Percentiles rank a stretch among this genome's conserved stretches.
Evolutionary conservation across 2,797 vertebrate genomes (phyloP).

Genomic region (Glossophaga mutica): DNA sequence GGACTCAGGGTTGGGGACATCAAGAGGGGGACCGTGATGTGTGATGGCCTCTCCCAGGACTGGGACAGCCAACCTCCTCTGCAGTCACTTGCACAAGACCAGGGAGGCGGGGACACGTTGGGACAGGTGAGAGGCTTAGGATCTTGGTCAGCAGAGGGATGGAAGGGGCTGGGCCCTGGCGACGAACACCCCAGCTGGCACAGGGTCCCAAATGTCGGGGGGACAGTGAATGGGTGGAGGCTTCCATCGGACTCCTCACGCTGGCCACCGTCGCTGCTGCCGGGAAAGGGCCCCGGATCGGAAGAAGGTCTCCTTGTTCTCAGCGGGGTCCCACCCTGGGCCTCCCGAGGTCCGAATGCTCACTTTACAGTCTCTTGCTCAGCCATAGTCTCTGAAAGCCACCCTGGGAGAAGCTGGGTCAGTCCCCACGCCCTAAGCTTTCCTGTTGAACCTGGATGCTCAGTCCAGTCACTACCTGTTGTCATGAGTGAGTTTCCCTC

Average conservation of each 20-base stretch:
- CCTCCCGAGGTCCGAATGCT: neutral
- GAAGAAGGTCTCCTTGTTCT: slow-evolving; percentile 29
- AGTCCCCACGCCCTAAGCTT: neutral
- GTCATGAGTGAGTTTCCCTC: neutral
- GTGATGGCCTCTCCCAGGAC: neutral
- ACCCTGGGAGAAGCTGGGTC: neutral
- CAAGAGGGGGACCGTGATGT: neutral
- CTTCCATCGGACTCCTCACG: fast-evolving
- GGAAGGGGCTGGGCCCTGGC: neutral
- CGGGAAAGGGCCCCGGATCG: neutral
- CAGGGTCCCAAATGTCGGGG: neutral
- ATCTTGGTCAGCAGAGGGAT: neutral
- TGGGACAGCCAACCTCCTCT: neutral
- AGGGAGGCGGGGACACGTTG: neutral
- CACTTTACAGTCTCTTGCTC: neutral
- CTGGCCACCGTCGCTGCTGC: neutral
- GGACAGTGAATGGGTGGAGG: neutral
- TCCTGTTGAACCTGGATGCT: neutral
- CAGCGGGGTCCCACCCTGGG: neutral
- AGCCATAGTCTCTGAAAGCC: neutral
- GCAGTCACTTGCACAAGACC: neutral
- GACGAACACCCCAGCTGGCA: neutral
- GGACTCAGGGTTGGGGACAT: neutral
- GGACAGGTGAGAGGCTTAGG: neutral
- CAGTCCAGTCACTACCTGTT: neutral